Percentiles rank a stretch among this genome's conserved stretches.
phyloP scores from a whole-genome alignment of 2,888 invertebrate genomes.

The Eilema griseolum region DNA sequence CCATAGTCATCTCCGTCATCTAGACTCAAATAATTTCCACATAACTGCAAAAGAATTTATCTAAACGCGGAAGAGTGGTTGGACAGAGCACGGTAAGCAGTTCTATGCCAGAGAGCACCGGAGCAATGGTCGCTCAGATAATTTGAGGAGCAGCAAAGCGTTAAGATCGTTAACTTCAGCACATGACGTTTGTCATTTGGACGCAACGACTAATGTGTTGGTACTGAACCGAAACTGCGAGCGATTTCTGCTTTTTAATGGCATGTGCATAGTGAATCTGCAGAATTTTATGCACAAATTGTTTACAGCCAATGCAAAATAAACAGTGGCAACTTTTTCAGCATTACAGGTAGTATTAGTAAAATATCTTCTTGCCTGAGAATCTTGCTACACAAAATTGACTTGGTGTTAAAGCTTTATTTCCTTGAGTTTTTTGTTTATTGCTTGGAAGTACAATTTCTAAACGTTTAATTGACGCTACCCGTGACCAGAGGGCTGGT shows the following conservation, averaged over 20 bases:
- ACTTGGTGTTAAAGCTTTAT: too few species aligned
- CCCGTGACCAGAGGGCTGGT: too few species aligned
- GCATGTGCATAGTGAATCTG: neutral
- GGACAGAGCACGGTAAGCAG: conserved; percentile 80
- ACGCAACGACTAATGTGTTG: conserved; percentile 62
- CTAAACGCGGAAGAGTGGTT: conserved; percentile 73
- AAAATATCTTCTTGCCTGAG: neutral
- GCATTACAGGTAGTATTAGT: neutral
- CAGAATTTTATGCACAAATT: neutral
- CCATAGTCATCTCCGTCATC: conserved; percentile 12
- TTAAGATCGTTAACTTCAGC: conserved; percentile 82
- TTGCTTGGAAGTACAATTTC: too few species aligned
- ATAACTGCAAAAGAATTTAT: conserved; percentile 52
- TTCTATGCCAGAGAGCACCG: conserved; percentile 79
- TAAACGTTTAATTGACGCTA: too few species aligned
- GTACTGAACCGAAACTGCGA: conserved; percentile 55
- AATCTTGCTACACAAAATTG: neutral
- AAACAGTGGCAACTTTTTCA: neutral
- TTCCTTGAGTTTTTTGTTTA: too few species aligned
- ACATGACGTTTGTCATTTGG: conserved; percentile 75
- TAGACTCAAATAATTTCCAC: conserved; percentile 27
- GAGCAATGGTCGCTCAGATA: conserved; percentile 83
- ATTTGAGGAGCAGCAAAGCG: conserved; percentile 84
- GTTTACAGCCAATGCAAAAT: neutral
- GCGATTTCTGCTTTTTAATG: conserved; percentile 25